A percentile compares a stretch with the other conserved stretches of the same genome.
Conservation (phyloP, 2,113 vertebrate genomes). For the Pteropus alecto region DNA sequence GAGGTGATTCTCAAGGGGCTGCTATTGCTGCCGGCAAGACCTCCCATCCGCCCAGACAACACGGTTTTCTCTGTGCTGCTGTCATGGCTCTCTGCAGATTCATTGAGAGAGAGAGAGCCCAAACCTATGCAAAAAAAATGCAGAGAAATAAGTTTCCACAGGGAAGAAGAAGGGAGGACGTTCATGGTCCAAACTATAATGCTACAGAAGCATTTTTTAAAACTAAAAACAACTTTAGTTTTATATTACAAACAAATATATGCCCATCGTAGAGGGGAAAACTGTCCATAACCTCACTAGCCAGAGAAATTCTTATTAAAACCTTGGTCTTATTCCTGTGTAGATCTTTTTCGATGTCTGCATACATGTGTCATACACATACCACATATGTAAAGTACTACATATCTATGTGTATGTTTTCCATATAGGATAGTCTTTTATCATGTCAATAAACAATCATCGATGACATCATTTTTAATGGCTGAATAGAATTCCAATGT, state of each 20-base stretch:
- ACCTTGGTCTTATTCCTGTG: not conserved
- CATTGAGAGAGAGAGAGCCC: not conserved
- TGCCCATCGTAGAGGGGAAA: not conserved
- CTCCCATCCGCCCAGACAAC: not conserved
- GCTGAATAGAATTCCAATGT: constrained; percentile 41
- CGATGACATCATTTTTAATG: constrained; percentile 45
- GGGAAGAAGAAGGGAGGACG: not conserved
- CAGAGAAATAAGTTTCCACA: not conserved
- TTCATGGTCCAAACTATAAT: not conserved
- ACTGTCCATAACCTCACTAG: not conserved
- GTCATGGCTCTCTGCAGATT: not conserved
- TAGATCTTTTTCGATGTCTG: not conserved
- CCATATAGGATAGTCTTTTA: not conserved
- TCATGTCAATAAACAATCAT: constrained; percentile 12
- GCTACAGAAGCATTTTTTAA: not conserved
- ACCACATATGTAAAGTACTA: not conserved
- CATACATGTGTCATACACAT: not conserved
- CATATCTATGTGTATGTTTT: not conserved
- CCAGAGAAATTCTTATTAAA: not conserved
- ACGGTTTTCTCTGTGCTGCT: not conserved
- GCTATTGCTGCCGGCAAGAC: not conserved
- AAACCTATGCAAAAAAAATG: not conserved
- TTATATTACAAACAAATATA: not conserved
- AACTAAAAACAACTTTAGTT: not conserved
- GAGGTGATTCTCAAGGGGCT: not conserved